Evolutionary conservation across 1,140 invertebrate genomes (phyloP).

Genomic region (Pteromalus puparum): DNA sequence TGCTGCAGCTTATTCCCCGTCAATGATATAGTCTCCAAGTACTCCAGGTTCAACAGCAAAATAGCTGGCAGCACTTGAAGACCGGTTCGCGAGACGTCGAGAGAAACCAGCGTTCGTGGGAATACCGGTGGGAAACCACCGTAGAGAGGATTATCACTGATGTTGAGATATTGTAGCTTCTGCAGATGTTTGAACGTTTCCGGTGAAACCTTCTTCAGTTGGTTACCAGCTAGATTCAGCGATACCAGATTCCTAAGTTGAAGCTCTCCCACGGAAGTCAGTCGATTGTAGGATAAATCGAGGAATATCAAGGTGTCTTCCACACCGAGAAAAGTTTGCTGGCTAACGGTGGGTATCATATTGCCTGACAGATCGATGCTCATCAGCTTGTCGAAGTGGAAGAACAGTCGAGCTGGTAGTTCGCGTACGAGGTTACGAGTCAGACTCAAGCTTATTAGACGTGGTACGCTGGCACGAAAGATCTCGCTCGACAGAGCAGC

Average conservation of each 20-base stretch:
- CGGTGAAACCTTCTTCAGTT: slow-evolving; percentile 81
- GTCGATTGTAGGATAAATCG: slow-evolving; percentile 85
- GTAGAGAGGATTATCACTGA: slow-evolving; percentile 84
- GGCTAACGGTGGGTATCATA: slow-evolving; percentile 82
- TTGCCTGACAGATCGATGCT: slow-evolving; percentile 88
- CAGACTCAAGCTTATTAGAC: slow-evolving; percentile 80
- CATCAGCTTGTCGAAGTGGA: slow-evolving; percentile 84
- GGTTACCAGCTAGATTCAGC: slow-evolving; percentile 87
- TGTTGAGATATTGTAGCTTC: slow-evolving; percentile 83
- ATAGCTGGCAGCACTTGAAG: slow-evolving; percentile 83
- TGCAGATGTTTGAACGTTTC: slow-evolving; percentile 83
- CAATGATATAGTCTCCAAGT: slow-evolving; percentile 81
- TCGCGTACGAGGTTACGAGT: slow-evolving; percentile 91
- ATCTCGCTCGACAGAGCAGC: slow-evolving; percentile 89
- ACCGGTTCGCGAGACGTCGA: slow-evolving; percentile 86
- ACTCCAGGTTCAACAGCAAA: slow-evolving; percentile 81
- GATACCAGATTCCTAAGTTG: slow-evolving; percentile 80
- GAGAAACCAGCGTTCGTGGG: slow-evolving; percentile 74
- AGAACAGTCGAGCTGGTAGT: slow-evolving; percentile 86
- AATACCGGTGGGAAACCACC: slow-evolving; percentile 73
- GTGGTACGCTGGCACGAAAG: slow-evolving; percentile 78
- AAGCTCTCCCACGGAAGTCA: slow-evolving; percentile 81
- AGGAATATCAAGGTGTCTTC: slow-evolving; percentile 84
- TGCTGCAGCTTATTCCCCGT: slow-evolving; percentile 82
- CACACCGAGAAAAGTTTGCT: slow-evolving; percentile 85